Percentiles rank a stretch among this genome's conserved stretches.
phyloP scores from a whole-genome alignment of 2,113 vertebrate species.

The Irena cyanogastra region DNA sequence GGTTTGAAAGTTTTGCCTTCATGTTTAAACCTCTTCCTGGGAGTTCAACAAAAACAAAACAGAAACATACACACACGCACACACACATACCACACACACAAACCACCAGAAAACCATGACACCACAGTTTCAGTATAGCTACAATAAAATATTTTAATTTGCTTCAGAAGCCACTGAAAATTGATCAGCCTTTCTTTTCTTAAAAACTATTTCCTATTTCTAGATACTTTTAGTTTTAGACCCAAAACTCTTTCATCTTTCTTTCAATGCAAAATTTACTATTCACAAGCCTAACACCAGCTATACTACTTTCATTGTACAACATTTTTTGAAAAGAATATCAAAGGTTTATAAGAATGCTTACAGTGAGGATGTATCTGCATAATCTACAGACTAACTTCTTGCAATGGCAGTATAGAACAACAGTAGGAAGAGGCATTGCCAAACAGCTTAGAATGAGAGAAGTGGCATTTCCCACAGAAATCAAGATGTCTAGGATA shows the following conservation, averaged over 20 bases:
- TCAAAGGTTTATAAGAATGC: neutral
- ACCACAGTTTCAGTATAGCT: slow-evolving; percentile 27
- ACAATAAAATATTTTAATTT: slow-evolving; percentile 22
- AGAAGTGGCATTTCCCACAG: neutral
- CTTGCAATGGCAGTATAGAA: neutral
- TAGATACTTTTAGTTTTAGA: slow-evolving; percentile 29
- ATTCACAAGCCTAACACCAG: neutral
- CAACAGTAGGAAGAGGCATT: neutral
- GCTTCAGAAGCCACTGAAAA: slow-evolving; percentile 4
- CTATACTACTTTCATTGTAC: neutral
- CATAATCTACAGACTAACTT: neutral
- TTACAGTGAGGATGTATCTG: neutral
- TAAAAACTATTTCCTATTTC: neutral
- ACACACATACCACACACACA: neutral
- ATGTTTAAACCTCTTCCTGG: slow-evolving; percentile 83
- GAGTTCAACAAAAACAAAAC: slow-evolving; percentile 62
- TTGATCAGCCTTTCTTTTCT: neutral
- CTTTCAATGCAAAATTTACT: neutral
- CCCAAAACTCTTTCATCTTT: slow-evolving; percentile 26
- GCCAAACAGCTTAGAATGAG: neutral
- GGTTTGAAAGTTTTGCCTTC: slow-evolving; percentile 72
- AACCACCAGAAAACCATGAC: slow-evolving; percentile 34
- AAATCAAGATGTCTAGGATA: neutral
- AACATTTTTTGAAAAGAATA: neutral
- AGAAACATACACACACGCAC: slow-evolving; percentile 23